Percentiles rank a stretch among this genome's conserved stretches.
Evolutionary conservation across 2,113 vertebrate species (phyloP).

Genomic region (Donacobius atricapilla): DNA sequence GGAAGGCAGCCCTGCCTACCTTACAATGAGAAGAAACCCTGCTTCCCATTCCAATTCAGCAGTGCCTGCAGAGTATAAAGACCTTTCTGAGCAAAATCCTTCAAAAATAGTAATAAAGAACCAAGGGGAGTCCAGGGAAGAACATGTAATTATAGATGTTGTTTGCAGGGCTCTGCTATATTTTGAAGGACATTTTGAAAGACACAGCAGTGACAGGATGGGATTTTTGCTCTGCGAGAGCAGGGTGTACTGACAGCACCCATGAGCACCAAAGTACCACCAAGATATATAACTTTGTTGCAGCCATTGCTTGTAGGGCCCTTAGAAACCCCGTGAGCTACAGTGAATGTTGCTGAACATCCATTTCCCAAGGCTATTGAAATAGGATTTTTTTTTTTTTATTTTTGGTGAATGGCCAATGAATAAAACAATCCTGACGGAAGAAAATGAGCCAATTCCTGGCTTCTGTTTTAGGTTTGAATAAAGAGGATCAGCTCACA

Average conservation of each 20-base stretch:
- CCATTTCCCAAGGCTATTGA: slow-evolving; percentile 62
- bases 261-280: neutral
- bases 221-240: neutral
- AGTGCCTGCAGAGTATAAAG: slow-evolving; percentile 39
- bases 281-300: neutral
- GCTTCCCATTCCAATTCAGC: slow-evolving; percentile 53
- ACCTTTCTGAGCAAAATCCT: slow-evolving; percentile 45
- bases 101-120: slow-evolving; percentile 47
- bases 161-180: neutral
- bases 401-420: slow-evolving; percentile 24
- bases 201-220: neutral
- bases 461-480: slow-evolving; percentile 24
- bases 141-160: neutral
- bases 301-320: neutral
- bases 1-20: slow-evolving; percentile 59
- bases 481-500: slow-evolving; percentile 56
- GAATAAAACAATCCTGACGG: slow-evolving; percentile 54
- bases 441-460: slow-evolving; percentile 64
- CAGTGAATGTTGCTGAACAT: slow-evolving; percentile 56
- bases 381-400: slow-evolving; percentile 1
- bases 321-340: slow-evolving; percentile 20
- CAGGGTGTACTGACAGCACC: neutral
- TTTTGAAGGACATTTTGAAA: slow-evolving; percentile 18
- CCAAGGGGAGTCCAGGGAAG: neutral
- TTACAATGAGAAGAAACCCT: slow-evolving; percentile 58